Evolutionary conservation across 2,888 invertebrate species (phyloP), one percentile per base, ranked within the genome.

Genomic region (Chymomyza fuscimana): DNA sequence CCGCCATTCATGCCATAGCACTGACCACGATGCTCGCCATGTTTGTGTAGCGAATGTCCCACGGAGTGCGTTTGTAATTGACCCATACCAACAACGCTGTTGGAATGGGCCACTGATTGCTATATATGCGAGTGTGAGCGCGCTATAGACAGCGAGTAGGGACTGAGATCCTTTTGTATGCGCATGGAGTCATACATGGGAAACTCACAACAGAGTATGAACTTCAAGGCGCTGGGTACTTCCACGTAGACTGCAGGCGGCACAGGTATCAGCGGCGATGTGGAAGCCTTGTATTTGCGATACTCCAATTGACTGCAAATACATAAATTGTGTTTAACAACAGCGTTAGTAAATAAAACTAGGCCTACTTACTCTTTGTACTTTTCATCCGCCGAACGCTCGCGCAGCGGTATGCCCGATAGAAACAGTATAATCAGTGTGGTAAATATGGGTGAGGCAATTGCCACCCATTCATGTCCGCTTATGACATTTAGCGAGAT

Each of bases 361-460:
- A 56, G n/a, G 12, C 4, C 0, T 5, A 93, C 94, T 93, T 92
- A 95, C 96, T 96, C 96, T 93, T 95, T 94, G 89, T 96, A 97
- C 92, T 96, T 95, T 89, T 97, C 96, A 92, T 98, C 97, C 61
- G 97, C 95, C 77, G 96, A 95, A 90, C 96, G 94, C 92, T 98
- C 98, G 76, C 97, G 93, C 73, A 97, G 92, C 29, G 98, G 98
- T 91, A 98, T 97, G 63, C 98, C 98, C 67, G 97, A 97, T 86
- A 98, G 93, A 92, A 97, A 97, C 65, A 98, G 93, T 86, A 98
- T 96, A 76, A 97, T 97, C 79, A 96, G 92, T 16, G 96, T 96
- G 25, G 96, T 97, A 91, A 98, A 98, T 70, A 97, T 92, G 6
- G 97, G 97, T 16, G 97, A 97, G 81, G 97, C 93, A 51, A 90